Evolutionary conservation across 1,140 invertebrate genomes (phyloP), one percentile per base, ranked within the genome.

Genomic region (Drosophila lowei): DNA sequence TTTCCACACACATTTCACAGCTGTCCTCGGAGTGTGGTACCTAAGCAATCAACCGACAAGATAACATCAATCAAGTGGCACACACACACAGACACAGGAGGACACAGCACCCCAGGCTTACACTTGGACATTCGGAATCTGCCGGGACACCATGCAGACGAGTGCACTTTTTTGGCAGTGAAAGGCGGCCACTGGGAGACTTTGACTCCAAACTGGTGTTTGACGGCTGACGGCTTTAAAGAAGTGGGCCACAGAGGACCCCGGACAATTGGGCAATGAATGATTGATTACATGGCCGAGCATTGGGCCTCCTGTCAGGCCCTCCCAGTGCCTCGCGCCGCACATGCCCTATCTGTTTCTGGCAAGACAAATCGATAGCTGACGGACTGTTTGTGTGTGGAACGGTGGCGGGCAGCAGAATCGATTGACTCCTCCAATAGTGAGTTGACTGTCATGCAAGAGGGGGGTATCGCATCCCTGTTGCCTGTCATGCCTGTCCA

Each of bases 301-400:
- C 21, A 5, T 16, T 30, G 28, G 49, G 5, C 6, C 28, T n/a
- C 1, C 25, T 50, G 21, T 9, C 8, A 3, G 18, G 5, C 16
- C 13, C 62, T 25, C 50, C 30, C 6, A 11, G 30, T 5, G 34
- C 34, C 34, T 11, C 9, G 34, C 3, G 34, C 11, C 38, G 11
- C 15, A 15, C 7, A 8, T 7, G 15, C 42, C 67, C 3, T 57
- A 68, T 68, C 66, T 68, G 44, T 43, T 68, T 68, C 23, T 18
- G 21, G 63, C 43, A 57, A 68, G 52, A 68, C 66, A 68, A 70
- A 70, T 70, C 66, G 64, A 70, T 70, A 13, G 16, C 18, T 21
- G 49, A 42, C 52, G 34, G 34, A 18, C 63, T 9, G 30, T 30
- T 30, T 30, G 8, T 8, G 8, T 30, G 30, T 3, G 7, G 7